These are phyloP conservation scores for Todus mexicanus DNA, from an alignment of 2,797 vertebrate species.

Conservation along the genomic window DNA sequence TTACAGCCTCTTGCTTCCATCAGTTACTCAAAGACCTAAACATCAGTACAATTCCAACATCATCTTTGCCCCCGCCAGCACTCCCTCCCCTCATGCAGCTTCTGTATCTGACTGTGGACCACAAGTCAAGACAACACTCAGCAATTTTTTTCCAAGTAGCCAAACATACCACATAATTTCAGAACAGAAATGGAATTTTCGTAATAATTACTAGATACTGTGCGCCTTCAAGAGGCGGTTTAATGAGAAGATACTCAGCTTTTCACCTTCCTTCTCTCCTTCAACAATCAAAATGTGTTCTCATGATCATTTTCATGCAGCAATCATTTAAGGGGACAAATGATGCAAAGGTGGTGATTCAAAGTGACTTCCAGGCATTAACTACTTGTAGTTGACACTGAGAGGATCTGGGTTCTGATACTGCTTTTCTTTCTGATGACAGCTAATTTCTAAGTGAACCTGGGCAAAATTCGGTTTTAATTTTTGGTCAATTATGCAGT, in stretches of 20 bases:
- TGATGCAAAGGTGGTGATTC: not conserved
- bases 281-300: not conserved
- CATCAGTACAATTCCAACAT: not conserved
- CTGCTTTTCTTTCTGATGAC: not conserved
- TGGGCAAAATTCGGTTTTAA: no score
- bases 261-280: not conserved
- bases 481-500: not conserved
- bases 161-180: not conserved
- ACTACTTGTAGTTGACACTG: not conserved
- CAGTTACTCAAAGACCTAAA: not conserved
- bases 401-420: not conserved
- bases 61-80: not conserved
- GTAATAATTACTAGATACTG: not conserved
- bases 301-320: not conserved
- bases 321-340: not conserved
- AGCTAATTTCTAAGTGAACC: not conserved
- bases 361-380: not conserved
- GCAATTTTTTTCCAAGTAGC: not conserved
- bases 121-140: not conserved
- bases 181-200: not conserved
- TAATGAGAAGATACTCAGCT: not conserved
- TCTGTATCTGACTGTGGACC: not conserved
- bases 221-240: not conserved
- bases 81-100: not conserved
- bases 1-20: not conserved